Percentiles rank a stretch among this genome's conserved stretches.
These are phyloP conservation scores for Bombus polaris DNA, from an alignment of 1,140 invertebrate genomes.

Conservation along the genomic window DNA sequence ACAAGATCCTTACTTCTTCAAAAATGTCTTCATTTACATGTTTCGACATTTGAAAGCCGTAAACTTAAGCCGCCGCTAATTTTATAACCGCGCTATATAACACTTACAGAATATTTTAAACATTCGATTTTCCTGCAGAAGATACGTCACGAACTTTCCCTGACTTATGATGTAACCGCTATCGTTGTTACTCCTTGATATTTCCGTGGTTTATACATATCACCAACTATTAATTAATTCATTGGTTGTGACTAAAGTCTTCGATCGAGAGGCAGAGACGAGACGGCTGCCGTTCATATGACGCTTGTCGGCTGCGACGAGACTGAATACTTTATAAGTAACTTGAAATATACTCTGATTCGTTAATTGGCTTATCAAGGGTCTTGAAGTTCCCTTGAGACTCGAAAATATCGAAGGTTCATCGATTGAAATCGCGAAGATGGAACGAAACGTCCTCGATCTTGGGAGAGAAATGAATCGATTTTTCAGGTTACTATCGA, in stretches of 20 bases:
- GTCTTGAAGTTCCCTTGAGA: not conserved
- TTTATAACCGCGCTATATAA: too few species aligned
- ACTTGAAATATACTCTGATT: not conserved
- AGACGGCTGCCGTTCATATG: constrained; percentile 17
- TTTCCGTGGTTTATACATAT: constrained; percentile 63
- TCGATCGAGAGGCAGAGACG: constrained; percentile 51
- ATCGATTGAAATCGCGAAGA: not conserved
- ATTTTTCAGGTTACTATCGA: not conserved
- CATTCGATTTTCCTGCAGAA: too few species aligned
- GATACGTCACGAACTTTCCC: too few species aligned
- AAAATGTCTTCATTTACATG: not conserved
- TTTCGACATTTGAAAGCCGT: not conserved
- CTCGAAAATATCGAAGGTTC: not conserved
- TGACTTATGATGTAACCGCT: not conserved
- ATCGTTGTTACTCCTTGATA: constrained; percentile 37
- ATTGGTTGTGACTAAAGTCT: constrained; percentile 43
- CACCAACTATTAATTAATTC: constrained; percentile 61
- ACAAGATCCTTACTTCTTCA: not conserved
- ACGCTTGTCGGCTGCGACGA: constrained; percentile 12
- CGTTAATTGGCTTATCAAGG: not conserved
- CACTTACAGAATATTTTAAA: too few species aligned
- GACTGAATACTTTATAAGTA: constrained; percentile 30
- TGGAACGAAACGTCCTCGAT: not conserved
- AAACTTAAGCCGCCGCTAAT: too few species aligned
- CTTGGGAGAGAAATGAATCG: not conserved